phyloP scores from a whole-genome alignment of 1,140 invertebrate genomes.

The Leptonema lineaticorne region DNA sequence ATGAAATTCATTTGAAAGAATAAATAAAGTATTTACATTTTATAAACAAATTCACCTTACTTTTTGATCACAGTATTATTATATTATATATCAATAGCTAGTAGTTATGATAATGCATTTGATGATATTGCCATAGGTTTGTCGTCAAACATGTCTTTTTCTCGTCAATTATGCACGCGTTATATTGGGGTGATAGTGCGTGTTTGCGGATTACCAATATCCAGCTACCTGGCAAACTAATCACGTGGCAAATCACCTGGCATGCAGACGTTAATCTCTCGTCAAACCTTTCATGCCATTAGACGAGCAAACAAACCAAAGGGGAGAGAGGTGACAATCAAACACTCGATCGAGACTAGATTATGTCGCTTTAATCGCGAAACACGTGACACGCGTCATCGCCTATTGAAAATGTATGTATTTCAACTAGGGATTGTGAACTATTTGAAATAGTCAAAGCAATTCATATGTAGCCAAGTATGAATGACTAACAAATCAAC shows the following conservation, averaged over 20 bases:
- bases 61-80: too few species aligned
- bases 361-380: background rate
- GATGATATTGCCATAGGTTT: too few species aligned
- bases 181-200: background rate
- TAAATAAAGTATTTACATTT: too few species aligned
- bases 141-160: background rate
- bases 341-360: conserved; percentile 1
- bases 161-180: background rate
- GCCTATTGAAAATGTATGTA: too few species aligned
- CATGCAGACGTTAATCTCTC: conserved; percentile 23
- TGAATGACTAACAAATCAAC: too few species aligned
- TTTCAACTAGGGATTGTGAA: too few species aligned
- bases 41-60: too few species aligned
- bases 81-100: too few species aligned
- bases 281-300: conserved; percentile 32
- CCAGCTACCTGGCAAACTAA: conserved; percentile 27
- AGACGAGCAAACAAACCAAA: conserved; percentile 15
- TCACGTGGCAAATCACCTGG: conserved; percentile 31
- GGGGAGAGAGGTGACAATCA: background rate
- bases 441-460: too few species aligned
- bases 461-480: too few species aligned
- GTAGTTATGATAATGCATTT: too few species aligned
- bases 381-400: background rate
- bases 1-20: too few species aligned
- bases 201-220: conserved; percentile 23